phyloP scores from a whole-genome alignment of 1,140 invertebrate species.

The Babylonia areolata region DNA sequence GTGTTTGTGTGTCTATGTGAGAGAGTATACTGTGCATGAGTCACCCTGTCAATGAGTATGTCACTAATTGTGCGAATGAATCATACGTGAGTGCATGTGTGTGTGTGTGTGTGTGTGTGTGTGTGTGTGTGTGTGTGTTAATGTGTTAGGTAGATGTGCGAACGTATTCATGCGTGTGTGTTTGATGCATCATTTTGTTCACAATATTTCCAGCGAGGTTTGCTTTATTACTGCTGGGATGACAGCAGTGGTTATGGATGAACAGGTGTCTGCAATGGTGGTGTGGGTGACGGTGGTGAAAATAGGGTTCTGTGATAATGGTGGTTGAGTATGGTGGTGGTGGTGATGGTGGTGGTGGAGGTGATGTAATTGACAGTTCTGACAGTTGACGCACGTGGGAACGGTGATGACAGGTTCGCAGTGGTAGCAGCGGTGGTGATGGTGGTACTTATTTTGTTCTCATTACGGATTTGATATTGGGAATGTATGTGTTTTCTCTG shows the following conservation, averaged over 20 bases:
- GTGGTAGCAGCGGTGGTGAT: no score
- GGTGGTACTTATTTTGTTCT: no score
- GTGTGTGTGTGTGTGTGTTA: not conserved
- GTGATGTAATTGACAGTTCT: no score
- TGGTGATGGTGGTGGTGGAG: conserved; percentile 33
- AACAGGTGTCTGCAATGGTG: conserved; percentile 20
- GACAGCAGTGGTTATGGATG: conserved; percentile 22
- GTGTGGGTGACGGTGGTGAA: conserved; percentile 17
- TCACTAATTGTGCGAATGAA: no score
- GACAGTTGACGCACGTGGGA: no score
- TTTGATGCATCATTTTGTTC: not conserved
- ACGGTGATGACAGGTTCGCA: no score
- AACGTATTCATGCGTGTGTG: not conserved
- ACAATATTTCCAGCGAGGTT: not conserved
- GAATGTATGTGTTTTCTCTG: not conserved
- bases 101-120: not conserved
- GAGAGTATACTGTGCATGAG: not conserved
- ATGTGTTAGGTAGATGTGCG: not conserved
- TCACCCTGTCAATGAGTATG: no score
- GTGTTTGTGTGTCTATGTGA: conserved; percentile 1
- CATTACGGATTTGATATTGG: no score
- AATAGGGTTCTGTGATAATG: conserved; percentile 28
- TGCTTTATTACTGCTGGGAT: conserved; percentile 9
- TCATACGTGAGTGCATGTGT: conserved; percentile 13
- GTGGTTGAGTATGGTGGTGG: no score